Evolutionary conservation across 2,797 vertebrate genomes (phyloP), one percentile per base, ranked within the genome.

Genomic region (Chlorospingus flavigularis): DNA sequence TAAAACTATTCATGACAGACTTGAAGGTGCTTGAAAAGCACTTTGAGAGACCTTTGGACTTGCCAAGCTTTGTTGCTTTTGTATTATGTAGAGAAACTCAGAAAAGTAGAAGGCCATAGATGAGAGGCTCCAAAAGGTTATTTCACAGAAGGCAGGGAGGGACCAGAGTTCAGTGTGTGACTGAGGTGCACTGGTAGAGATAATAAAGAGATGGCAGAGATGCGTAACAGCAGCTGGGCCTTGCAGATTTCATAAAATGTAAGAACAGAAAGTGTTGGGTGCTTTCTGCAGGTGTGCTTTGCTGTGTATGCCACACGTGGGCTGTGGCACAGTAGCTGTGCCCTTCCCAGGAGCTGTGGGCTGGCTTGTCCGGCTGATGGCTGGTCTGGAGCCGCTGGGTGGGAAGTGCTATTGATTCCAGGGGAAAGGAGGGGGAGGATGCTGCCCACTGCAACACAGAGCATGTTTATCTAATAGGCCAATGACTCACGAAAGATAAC

Each of bases 61-160:
- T 82, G 35, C 70, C 74, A 67, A 70, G 85, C 66, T 65, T 92
- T 90, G 85, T 91, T 60, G 63, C 53, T 79, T 91, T 68, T 90
- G 71, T 90, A 37, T 91, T 73, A 76, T 50, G 72, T 76, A 62
- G 50, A 92, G 66, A 77, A 91, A 78, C 86, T 90, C 63, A 70
- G 88, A 90, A 76, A 86, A 67, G 51, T 60, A 72, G 90, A 84
- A 90, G 67, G 77, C 80, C 21, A 4, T 20, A 85, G 67, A 80
- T 93, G 90, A 94, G 37, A 94, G 77, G 70, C 55, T 86, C 42
- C 39, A 63, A 61, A 81, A 86, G 94, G 88, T 92, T 94, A 86
- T 94, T 96, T 86, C 53, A 72, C 76, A 81, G 50, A 62, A 84
- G 80, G 72, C 62, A 88, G 73, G 51, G 93, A 92, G 39, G 53